A percentile compares a stretch with the other conserved stretches of the same genome.
Evolutionary conservation across 2,113 vertebrate species (phyloP).

Genomic region (Orientallactaga bullata): DNA sequence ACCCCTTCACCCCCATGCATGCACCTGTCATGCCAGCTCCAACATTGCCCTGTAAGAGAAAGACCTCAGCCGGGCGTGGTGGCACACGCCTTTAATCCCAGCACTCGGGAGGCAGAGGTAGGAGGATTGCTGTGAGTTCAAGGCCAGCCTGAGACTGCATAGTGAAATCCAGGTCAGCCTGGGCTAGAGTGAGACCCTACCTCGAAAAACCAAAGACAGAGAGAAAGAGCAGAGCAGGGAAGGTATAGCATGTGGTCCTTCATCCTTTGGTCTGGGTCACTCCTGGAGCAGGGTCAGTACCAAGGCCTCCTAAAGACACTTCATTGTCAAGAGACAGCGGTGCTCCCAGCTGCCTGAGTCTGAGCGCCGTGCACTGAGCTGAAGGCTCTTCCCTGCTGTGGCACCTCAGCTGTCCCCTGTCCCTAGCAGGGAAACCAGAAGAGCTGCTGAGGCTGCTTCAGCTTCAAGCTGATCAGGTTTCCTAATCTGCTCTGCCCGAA

Average conservation of each 20-base stretch:
- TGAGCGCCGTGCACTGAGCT: neutral
- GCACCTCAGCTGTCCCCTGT: neutral
- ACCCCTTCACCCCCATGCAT: neutral
- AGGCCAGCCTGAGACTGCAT: no score
- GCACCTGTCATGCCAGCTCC: rapidly evolving
- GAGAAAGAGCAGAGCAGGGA: no score
- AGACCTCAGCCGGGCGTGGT: no score
- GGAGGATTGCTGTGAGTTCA: no score
- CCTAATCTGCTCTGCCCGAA: rapidly evolving
- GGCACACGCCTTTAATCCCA: no score
- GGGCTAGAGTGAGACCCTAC: no score
- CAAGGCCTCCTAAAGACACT: neutral
- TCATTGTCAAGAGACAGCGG: neutral
- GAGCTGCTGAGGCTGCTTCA: neutral
- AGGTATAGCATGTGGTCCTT: rapidly evolving
- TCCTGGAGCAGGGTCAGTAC: neutral
- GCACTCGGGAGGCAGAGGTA: no score
- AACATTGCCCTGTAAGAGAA: rapidly evolving
- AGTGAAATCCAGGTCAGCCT: no score
- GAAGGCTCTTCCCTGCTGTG: rapidly evolving
- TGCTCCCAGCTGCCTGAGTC: neutral
- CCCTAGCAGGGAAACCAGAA: rapidly evolving
- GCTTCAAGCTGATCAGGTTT: rapidly evolving
- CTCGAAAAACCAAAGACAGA: no score
- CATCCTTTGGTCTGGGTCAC: neutral